Conservation (phyloP, 2,888 invertebrate genomes). For the Oscheius sp. region DNA sequence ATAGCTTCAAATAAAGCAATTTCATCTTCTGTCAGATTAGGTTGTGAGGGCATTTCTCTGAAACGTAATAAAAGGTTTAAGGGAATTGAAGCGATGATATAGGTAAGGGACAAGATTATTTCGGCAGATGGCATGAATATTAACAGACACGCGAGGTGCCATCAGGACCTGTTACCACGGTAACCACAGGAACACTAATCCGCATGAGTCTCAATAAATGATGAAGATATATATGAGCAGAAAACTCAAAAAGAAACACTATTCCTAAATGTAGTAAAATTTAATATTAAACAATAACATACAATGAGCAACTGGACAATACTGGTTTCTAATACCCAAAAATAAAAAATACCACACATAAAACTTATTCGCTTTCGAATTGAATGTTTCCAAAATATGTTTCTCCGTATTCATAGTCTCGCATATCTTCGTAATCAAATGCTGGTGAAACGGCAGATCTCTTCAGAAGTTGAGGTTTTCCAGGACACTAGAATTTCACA, state of each 20-base stretch:
- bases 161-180: conserved; percentile 9
- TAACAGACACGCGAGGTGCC: background rate
- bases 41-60: too few species aligned
- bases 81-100: background rate
- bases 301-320: too few species aligned
- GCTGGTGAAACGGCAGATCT: background rate
- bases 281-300: too few species aligned
- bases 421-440: background rate
- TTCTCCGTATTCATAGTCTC: conserved; percentile 3
- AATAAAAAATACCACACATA: conserved; percentile 4
- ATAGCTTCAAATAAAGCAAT: conserved; percentile 8
- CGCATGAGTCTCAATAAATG: too few species aligned
- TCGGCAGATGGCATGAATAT: background rate
- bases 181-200: background rate
- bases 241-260: background rate
- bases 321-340: background rate
- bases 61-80: too few species aligned
- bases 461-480: background rate
- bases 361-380: too few species aligned
- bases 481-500: background rate
- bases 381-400: background rate
- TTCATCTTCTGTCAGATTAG: too few species aligned
- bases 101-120: background rate
- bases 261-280: too few species aligned
- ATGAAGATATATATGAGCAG: background rate